Evolutionary conservation across 1,140 invertebrate species (phyloP).

Genomic region (Macrosteles quadrilineatus): DNA sequence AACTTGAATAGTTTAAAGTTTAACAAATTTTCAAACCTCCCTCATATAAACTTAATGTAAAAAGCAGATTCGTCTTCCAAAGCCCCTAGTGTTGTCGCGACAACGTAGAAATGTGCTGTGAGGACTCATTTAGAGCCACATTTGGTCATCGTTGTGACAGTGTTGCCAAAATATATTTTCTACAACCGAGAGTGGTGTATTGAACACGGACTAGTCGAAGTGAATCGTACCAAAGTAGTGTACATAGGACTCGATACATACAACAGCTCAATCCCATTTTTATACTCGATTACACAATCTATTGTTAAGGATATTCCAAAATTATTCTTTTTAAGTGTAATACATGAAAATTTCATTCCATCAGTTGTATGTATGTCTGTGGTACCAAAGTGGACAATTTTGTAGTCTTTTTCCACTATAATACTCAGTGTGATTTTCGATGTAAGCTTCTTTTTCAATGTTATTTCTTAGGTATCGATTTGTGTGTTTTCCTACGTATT

Average conservation of each 20-base stretch:
- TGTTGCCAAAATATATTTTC: conserved; percentile 21
- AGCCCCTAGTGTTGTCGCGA: conserved; percentile 19
- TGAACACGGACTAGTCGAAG: conserved; percentile 35
- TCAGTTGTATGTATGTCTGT: conserved; percentile 1
- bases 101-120: background rate
- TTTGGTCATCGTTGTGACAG: background rate
- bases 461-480: no score
- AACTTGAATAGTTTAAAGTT: no score
- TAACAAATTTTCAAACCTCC: no score
- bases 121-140: background rate
- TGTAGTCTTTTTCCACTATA: background rate
- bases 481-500: background rate
- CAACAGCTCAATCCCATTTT: conserved; percentile 38
- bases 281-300: conserved; percentile 35
- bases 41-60: background rate
- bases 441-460: no score
- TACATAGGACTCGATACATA: conserved; percentile 37
- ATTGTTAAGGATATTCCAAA: conserved; percentile 33
- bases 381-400: conserved; percentile 15
- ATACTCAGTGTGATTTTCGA: background rate
- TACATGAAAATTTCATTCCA: conserved; percentile 35
- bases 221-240: conserved; percentile 42
- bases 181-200: conserved; percentile 9
- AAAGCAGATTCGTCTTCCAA: conserved; percentile 28
- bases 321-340: conserved; percentile 20